Conservation (phyloP, 2,113 vertebrate species). For the Leptobrachium ailaonicum region DNA sequence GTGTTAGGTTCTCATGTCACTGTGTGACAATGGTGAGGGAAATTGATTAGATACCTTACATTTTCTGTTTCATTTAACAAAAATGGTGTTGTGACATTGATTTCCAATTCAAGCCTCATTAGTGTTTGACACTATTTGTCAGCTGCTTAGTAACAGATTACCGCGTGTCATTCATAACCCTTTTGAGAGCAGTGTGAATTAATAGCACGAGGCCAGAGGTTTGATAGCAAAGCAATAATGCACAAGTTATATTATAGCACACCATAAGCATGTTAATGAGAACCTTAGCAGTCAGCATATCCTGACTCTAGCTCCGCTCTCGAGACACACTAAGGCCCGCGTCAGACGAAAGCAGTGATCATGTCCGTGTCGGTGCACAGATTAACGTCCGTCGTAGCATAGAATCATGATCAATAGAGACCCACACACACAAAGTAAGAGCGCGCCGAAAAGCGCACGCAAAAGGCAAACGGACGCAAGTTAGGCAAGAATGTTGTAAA, state of each 20-base stretch:
- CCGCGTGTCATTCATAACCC: slow-evolving; percentile 32
- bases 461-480: too few relatives aligned
- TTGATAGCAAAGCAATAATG: slow-evolving; percentile 36
- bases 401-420: too few relatives aligned
- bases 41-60: slow-evolving; percentile 41
- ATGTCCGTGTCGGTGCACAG: too few relatives aligned
- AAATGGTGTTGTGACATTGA: slow-evolving; percentile 51
- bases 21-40: slow-evolving; percentile 13
- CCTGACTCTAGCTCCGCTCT: not conserved
- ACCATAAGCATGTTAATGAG: slow-evolving; percentile 31
- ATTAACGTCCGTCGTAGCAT: too few relatives aligned
- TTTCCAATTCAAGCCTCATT: slow-evolving; percentile 58
- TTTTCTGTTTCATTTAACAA: slow-evolving; percentile 46
- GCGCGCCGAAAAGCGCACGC: too few relatives aligned
- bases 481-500: too few relatives aligned
- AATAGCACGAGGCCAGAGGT: slow-evolving; percentile 37
- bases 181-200: slow-evolving; percentile 43
- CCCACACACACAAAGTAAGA: too few relatives aligned
- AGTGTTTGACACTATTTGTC: slow-evolving; percentile 54
- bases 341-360: too few relatives aligned
- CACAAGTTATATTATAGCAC: slow-evolving; percentile 4
- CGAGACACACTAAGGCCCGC: too few relatives aligned
- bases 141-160: slow-evolving; percentile 54
- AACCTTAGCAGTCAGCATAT: slow-evolving; percentile 7
- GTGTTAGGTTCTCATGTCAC: not conserved